Evolutionary conservation across 2,888 invertebrate genomes (phyloP).

Genomic region (Aleiodes testaceus): DNA sequence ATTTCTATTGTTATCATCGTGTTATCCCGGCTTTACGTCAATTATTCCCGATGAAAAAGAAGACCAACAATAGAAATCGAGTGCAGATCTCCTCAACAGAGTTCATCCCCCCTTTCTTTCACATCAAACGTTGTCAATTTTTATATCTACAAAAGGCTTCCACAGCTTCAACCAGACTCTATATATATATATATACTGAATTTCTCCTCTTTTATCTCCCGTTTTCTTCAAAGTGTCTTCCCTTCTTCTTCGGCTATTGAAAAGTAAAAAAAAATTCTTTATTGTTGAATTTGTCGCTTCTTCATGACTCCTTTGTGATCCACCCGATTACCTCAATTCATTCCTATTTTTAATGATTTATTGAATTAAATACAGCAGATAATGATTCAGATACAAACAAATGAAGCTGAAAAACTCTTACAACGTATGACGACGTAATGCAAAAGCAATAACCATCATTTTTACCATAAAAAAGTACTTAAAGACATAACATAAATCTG

Average conservation of each 20-base stretch:
- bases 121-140: neutral
- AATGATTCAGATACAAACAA: neutral
- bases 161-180: slow-evolving; percentile 13
- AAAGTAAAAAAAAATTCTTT: slow-evolving; percentile 13
- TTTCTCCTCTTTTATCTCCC: slow-evolving; percentile 24
- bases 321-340: slow-evolving; percentile 3
- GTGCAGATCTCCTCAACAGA: slow-evolving; percentile 54
- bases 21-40: slow-evolving; percentile 52
- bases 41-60: slow-evolving; percentile 60
- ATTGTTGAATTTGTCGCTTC: slow-evolving; percentile 10
- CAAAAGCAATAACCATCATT: slow-evolving; percentile 61
- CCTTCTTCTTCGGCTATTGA: neutral
- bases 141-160: slow-evolving; percentile 11
- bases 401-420: slow-evolving; percentile 21
- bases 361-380: neutral
- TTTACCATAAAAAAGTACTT: slow-evolving; percentile 36
- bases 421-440: slow-evolving; percentile 52
- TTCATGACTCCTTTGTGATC: neutral
- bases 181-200: slow-evolving; percentile 5
- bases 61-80: slow-evolving; percentile 64
- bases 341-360: slow-evolving; percentile 21
- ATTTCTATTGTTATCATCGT: slow-evolving; percentile 53
- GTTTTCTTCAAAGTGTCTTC: slow-evolving; percentile 21
- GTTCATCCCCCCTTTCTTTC: slow-evolving; percentile 25
- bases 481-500: slow-evolving; percentile 46